Evolutionary conservation across 2,113 vertebrate genomes (phyloP), one percentile per base, ranked within the genome.

Genomic region (Indri indri): DNA sequence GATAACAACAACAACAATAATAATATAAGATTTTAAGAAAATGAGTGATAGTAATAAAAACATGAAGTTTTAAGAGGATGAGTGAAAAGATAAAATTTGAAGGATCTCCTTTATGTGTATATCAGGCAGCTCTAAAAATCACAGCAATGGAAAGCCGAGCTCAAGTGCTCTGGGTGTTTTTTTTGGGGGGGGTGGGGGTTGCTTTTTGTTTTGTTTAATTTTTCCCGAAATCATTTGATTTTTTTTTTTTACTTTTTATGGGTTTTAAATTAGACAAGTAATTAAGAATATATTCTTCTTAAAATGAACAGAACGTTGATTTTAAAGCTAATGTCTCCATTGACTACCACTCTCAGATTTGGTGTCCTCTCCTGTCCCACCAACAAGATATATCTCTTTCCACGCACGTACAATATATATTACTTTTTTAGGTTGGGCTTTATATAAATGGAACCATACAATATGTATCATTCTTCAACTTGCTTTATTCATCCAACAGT

Each of bases 21-120:
- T 80, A 71, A 77, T 22, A 20, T 47, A 23, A 93, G 16, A 61
- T 76, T 95, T 91, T 85, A 77, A 73, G 47, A 91, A 94, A 94
- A 82, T 22, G 30, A 88, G 52, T 25, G 30, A 30, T 27, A 93
- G 25, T 40, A 59, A 76, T 61, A 42, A 77, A 94, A 74, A 47
- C 10, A 23, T 5, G 37, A 66, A 3, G 37, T 77, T 83, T 92
- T 61, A 83, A 61, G 59, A 61, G 88, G 84, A n/a, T 70, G 50
- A 59, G 63, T 42, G 52, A 18, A 80, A 92, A 34, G 14, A 16
- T 42, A n/a, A 50, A 66, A 68, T 3, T 52, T 7, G 30, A 66
- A 12, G 37, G 17, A 32, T 25, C 22, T 34, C 76, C 8, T 71
- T 54, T 30, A 5, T 10, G 3, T 27, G 12, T 37, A 9, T 2